phyloP scores from a whole-genome alignment of 2,113 vertebrate species.

The Oreochromis niloticus region DNA sequence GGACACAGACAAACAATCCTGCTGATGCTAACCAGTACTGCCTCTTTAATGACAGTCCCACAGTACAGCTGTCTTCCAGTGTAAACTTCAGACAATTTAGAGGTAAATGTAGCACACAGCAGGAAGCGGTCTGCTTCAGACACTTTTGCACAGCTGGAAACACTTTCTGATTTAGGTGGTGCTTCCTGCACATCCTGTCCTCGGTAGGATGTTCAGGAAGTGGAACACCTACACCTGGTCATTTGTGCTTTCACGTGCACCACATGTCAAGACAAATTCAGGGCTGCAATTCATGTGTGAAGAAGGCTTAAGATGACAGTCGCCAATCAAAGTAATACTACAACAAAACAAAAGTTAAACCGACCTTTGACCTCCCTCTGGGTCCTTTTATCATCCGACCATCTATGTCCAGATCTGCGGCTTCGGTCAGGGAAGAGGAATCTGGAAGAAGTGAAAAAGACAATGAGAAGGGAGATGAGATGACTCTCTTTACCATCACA shows the following conservation, averaged over 20 bases:
- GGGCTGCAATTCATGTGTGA: neutral
- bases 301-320: neutral
- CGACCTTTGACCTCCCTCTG: slow-evolving; percentile 54
- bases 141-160: neutral
- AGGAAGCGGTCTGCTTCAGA: neutral
- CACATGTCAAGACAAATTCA: neutral
- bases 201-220: accelerated
- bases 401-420: slow-evolving; percentile 62
- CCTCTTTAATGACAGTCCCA: neutral
- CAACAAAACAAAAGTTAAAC: neutral
- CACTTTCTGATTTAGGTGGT: neutral
- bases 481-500: neutral
- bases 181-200: neutral
- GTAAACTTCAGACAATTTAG: neutral
- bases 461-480: neutral
- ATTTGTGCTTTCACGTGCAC: neutral
- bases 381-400: slow-evolving; percentile 51
- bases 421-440: slow-evolving; percentile 53
- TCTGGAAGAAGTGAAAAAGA: slow-evolving; percentile 7
- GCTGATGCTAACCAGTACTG: neutral
- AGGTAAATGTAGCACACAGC: neutral
- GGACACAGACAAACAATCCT: neutral
- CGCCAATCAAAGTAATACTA: neutral
- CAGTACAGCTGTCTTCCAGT: neutral
- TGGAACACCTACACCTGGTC: accelerated